Conservation (phyloP, 1,140 invertebrate species). For the Bombus affinis region DNA sequence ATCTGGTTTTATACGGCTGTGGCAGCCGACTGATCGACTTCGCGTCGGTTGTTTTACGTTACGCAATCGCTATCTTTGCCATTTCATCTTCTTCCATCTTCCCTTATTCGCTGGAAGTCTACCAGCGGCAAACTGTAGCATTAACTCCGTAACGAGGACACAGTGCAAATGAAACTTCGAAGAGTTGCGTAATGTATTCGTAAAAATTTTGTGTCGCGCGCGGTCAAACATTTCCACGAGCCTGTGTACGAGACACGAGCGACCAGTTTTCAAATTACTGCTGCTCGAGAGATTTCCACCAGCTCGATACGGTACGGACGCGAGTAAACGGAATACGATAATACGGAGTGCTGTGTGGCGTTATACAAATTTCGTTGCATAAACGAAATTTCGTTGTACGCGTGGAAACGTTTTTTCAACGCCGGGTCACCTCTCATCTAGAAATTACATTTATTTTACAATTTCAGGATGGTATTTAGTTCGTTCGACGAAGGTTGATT, state of each 20-base stretch:
- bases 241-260: not conserved
- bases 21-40: no score
- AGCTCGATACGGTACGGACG: not conserved
- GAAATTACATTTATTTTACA: not conserved
- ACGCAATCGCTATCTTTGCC: not conserved
- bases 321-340: slow-evolving; percentile 8
- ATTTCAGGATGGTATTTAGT: not conserved
- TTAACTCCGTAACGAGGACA: no score
- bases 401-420: not conserved
- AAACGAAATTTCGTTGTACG: not conserved
- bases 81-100: no score
- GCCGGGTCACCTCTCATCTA: no score
- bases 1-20: not conserved
- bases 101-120: no score
- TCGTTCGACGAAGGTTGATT: not conserved
- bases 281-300: not conserved
- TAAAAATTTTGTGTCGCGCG: not conserved
- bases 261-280: not conserved
- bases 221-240: not conserved
- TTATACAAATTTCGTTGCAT: not conserved
- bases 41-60: not conserved
- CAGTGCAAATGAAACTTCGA: no score
- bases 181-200: no score
- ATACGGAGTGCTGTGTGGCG: not conserved
- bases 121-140: no score